Base-by-base conservation (phyloP, 2,888 invertebrate genomes). In the Tenthredo scrophulariae region DNA sequence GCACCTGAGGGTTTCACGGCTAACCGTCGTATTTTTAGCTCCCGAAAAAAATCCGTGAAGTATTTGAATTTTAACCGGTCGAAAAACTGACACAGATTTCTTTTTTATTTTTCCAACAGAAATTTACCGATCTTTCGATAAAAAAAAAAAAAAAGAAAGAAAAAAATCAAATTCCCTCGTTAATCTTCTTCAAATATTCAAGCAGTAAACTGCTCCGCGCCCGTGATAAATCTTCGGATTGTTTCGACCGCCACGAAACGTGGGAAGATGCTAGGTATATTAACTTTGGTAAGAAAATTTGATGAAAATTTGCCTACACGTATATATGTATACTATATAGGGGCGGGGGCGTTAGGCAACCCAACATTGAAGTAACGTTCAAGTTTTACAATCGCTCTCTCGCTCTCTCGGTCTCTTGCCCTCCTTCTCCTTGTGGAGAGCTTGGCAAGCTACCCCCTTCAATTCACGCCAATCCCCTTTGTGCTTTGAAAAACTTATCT, bases 401-500 rank as follows among this genome's bases (percentile, higher is more conserved):
- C 50, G 40, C 22, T 29, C 29, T 29, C 5, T 67, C 22, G 5
- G n/a, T n/a, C 54, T 54, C 54, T 54, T n/a, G 15, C 15, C 3
- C n/a, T 54, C n/a, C 7, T 6, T n/a, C 54, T 54, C n/a, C 29
- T 29, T 26, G n/a, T 50, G 46, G 5, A 50, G 46, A n/a, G 26
- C 15, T 29, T 37, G 26, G 26, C 37, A 33, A n/a, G 26, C 75
- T 50, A 77, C 50, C 75, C 50, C 75, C 75, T 74, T 46, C 50
- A 77, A 77, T 77, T 77, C 37, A 37, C 46, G 82, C 67, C 46
- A 67, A 67, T 83, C 82, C 82, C 67, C 46, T 67, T 83, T 67
- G 82, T 46, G 67, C 67, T 83, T 46, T 67, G 65, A 83, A 83
- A 83, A 83, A 83, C 82, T 65, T 83, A 83, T 83, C 82, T 83